Percentiles rank a stretch among this genome's conserved stretches.
Evolutionary conservation across 1,140 invertebrate species (phyloP).

Genomic region (Pollicipes pollicipes): DNA sequence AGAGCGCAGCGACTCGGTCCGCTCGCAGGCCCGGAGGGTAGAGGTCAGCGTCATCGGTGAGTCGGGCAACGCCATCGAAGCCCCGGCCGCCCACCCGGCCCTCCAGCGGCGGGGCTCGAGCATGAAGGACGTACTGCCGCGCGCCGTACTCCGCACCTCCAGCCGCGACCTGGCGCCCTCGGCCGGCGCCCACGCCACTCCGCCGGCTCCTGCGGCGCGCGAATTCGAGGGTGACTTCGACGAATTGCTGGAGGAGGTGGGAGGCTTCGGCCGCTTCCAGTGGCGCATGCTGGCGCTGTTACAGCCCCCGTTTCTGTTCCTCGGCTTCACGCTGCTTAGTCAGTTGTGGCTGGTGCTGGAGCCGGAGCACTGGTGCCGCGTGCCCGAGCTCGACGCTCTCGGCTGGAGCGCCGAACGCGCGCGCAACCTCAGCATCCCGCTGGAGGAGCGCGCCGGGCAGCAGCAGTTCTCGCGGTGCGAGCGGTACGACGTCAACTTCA

Average conservation of each 20-base stretch:
- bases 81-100: no score
- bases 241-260: slow-evolving; percentile 35
- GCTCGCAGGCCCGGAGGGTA: no score
- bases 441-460: slow-evolving; percentile 31
- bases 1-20: no score
- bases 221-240: slow-evolving; percentile 32
- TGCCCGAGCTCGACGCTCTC: slow-evolving; percentile 40
- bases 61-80: no score
- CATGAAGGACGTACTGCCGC: no score
- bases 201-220: no score
- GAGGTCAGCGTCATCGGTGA: no score
- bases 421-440: slow-evolving; percentile 27
- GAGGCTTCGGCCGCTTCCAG: slow-evolving; percentile 41
- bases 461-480: slow-evolving; percentile 37
- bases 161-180: no score
- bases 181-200: no score
- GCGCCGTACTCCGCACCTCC: no score
- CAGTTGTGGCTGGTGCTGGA: slow-evolving; percentile 67
- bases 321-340: slow-evolving; percentile 45
- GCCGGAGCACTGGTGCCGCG: slow-evolving; percentile 57
- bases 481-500: slow-evolving; percentile 54
- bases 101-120: no score
- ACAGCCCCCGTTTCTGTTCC: background rate
- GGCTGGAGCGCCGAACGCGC: no score
- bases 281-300: slow-evolving; percentile 29